phyloP scores from a whole-genome alignment of 35 echinoderm and acorn worm species.

The Acanthaster planci region DNA sequence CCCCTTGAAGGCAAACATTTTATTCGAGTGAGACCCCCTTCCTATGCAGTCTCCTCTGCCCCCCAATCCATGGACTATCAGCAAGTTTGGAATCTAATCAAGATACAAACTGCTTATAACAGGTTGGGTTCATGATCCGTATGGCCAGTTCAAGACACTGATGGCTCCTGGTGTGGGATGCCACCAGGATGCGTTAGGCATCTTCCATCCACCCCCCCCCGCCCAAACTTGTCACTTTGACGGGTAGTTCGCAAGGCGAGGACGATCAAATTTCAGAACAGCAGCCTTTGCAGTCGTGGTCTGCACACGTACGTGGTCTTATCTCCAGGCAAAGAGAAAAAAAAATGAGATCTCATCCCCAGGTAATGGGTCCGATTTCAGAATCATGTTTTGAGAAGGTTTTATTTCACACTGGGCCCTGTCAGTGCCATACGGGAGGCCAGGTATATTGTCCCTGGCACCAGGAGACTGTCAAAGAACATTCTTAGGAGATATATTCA shows the following conservation, averaged over 20 bases:
- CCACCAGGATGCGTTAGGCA: neutral
- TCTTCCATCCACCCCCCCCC: neutral
- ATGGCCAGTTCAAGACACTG: neutral
- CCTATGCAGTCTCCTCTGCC: no score
- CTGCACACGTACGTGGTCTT: slow-evolving; percentile 23
- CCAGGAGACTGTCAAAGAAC: neutral
- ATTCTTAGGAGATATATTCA: slow-evolving; percentile 19
- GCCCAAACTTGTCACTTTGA: slow-evolving; percentile 23
- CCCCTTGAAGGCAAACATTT: no score
- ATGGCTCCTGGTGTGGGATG: neutral
- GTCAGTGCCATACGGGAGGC: neutral
- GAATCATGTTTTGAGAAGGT: slow-evolving; percentile 32
- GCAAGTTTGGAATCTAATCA: no score
- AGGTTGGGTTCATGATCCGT: slow-evolving; percentile 3
- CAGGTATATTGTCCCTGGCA: neutral
- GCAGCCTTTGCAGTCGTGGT: neutral
- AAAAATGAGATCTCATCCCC: slow-evolving; percentile 6
- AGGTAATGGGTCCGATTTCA: slow-evolving; percentile 12
- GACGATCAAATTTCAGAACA: slow-evolving; percentile 10
- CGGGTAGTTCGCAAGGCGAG: slow-evolving; percentile 1
- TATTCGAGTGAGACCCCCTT: no score
- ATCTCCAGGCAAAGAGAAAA: neutral
- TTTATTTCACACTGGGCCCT: slow-evolving; percentile 26
- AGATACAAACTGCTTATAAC: no score
- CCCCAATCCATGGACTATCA: no score